Base-by-base conservation (phyloP, 1,140 invertebrate species). In the Atopsyche davidsoni region DNA sequence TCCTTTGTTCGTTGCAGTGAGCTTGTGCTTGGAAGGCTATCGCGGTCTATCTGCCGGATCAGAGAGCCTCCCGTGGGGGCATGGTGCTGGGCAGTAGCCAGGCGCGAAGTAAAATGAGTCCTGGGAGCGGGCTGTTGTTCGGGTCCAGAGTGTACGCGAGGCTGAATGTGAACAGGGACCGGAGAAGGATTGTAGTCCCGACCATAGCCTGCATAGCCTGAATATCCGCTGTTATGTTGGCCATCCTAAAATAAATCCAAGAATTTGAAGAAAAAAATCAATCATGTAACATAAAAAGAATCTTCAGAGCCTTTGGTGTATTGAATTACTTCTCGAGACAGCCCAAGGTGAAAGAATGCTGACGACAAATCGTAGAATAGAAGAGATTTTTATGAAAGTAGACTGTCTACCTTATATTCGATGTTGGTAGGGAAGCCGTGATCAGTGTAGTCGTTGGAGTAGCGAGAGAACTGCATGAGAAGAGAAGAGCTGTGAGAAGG, bases 391-490 rank as follows among this genome's bases (percentile, higher is more conserved):
- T 23, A 21, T 13, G 14, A 31, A 13, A 35, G 55, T 45, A 41
- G 25, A 40, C 46, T 38, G 39, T 23, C 35, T 47, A 54, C 51
- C 44, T 51, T 59, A 34, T 49, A 55, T 43, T 56, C 48, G n/a
- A 38, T 22, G 22, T 47, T 57, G 18, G 85, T 85, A 47, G 85
- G 82, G 71, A 87, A 88, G 52, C 80, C 79, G 6, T 86, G 81
- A 61, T 92, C 89, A 23, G 84, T 82, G 65, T 91, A 94, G 64
- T 95, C 89, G 25, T 86, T 85, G 22, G 88, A 91, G 69, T 92
- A 93, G 64, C 89, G 76, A 67, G 86, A 88, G 39, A 67, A 67
- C 24, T 77, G 68, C 56, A 77, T 74, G 49, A 70, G 69, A 53
- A 63, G 64, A 16, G 58, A 62, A 55, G 65, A 73, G 53, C 78